Base-by-base conservation (phyloP, 2,888 invertebrate species). In the Lasioglossum oenotherae region DNA sequence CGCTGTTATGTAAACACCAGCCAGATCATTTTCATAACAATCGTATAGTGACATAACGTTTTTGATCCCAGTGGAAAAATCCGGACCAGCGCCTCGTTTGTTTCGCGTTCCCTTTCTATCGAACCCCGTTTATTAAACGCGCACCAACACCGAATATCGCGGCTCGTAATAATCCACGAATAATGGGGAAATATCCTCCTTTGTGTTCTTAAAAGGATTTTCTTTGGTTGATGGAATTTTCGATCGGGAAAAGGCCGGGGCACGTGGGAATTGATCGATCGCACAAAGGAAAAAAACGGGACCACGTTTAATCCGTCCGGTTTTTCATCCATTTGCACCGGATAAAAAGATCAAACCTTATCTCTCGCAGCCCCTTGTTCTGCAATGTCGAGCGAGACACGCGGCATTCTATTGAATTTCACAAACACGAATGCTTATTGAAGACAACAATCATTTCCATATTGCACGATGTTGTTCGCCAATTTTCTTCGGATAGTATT, bases 131-230 rank as follows among this genome's bases (percentile, higher is more conserved):
- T n/a, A 38, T 78, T 71, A 72, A 38, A 38, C 41, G 53, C 71
- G 19, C 27, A 27, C 49, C 53, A 5, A 71, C 35, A n/a, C 14
- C 6, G 1, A 38, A 41, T 14, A 31, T 16, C 41, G 3, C 31
- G 27, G 4, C 41, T 64, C 10, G 41, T 23, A 79, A 74, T 90
- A 87, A 92, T 89, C 87, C 87, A 64, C 57, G 38, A 82, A 77
- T 91, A 92, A 91, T 77, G 90, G 92, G 67, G 67, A 27, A 81
- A 79, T 69, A 38, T 60, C 86, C 86, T 74, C 78, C 64, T 81
- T 77, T 81, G 31, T 67, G 27, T 8, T 57, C 76, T 87, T 85
- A 86, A 67, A 74, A 57, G 74, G 74, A 82, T 83, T 87, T 77
- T 57, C 14, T 67, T 53, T n/a, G 53, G 78, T 74, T 71, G 82